phyloP scores from a whole-genome alignment of 1,140 invertebrate genomes.

The Zaprionus ornatus region DNA sequence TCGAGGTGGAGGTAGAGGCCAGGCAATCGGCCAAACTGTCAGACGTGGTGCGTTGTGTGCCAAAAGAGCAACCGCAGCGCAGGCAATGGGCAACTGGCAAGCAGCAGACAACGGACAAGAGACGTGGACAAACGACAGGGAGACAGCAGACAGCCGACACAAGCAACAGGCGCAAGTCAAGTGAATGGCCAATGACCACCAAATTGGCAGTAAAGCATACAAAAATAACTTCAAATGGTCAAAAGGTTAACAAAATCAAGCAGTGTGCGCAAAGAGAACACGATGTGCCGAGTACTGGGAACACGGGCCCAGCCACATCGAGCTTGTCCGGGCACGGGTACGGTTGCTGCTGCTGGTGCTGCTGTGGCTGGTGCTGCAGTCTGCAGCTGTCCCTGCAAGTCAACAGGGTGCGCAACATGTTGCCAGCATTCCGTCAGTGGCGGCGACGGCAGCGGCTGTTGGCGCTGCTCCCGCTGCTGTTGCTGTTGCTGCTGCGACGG shows the following conservation, averaged over 20 bases:
- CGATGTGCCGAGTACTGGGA: conserved; percentile 17
- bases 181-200: conserved; percentile 82
- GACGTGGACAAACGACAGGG: conserved; percentile 30
- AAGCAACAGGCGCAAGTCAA: conserved; percentile 74
- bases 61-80: conserved; percentile 69
- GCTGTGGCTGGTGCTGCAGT: conserved; percentile 45
- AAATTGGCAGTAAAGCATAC: conserved; percentile 83
- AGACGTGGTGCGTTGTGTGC: conserved; percentile 75
- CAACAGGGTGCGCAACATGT: conserved; percentile 72
- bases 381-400: conserved; percentile 55
- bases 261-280: conserved; percentile 40
- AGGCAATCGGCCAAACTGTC: conserved; percentile 76
- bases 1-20: conserved; percentile 27
- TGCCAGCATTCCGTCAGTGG: conserved; percentile 75
- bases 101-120: conserved; percentile 27
- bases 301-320: conserved; percentile 33
- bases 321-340: conserved; percentile 2
- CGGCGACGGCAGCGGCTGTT: conserved; percentile 39
- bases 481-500: conserved; percentile 20
- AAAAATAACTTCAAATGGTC: conserved; percentile 82
- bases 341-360: background rate
- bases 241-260: conserved; percentile 82
- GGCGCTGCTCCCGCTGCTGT: conserved; percentile 17
- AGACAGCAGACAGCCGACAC: conserved; percentile 48
- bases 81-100: conserved; percentile 22